Evolutionary conservation across 1,140 invertebrate species (phyloP).

Genomic region (Drosophila funebris): DNA sequence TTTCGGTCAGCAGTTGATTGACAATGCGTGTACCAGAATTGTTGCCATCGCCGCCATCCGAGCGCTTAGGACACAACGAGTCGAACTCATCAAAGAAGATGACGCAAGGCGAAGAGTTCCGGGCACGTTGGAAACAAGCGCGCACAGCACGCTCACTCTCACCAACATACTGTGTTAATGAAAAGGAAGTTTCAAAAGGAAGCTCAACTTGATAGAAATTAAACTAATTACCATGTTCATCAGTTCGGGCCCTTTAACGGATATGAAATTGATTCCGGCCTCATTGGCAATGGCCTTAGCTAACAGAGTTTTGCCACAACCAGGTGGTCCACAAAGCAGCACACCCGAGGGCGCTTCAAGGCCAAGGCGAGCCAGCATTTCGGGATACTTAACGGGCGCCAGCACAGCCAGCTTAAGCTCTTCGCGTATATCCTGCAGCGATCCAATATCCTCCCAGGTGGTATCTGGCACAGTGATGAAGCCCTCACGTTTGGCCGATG

Average conservation of each 20-base stretch:
- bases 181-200: not conserved
- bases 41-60: constrained; percentile 89
- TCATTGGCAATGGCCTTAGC: constrained; percentile 98
- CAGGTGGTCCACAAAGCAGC: constrained; percentile 96
- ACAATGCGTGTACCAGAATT: constrained; percentile 93
- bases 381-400: constrained; percentile 94
- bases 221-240: constrained; percentile 92
- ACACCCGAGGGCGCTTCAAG: constrained; percentile 93
- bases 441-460: constrained; percentile 98
- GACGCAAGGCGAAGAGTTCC: constrained; percentile 98
- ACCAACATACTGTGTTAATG: constrained; percentile 94
- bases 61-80: constrained; percentile 96
- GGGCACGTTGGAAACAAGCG: constrained; percentile 96
- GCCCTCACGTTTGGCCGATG: constrained; percentile 98
- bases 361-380: constrained; percentile 91
- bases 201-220: not conserved
- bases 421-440: constrained; percentile 93
- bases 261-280: constrained; percentile 98
- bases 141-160: constrained; percentile 99
- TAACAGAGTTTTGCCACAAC: constrained; percentile 95
- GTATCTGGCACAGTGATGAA: constrained; percentile 98
- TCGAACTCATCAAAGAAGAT: constrained; percentile 99
- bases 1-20: constrained; percentile 98
- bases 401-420: constrained; percentile 96
- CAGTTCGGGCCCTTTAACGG: constrained; percentile 98